Evolutionary conservation across 92 coral and sea anemone species (phyloP), one percentile per base, ranked within the genome.

Genomic region (Paragorgia papillata): DNA sequence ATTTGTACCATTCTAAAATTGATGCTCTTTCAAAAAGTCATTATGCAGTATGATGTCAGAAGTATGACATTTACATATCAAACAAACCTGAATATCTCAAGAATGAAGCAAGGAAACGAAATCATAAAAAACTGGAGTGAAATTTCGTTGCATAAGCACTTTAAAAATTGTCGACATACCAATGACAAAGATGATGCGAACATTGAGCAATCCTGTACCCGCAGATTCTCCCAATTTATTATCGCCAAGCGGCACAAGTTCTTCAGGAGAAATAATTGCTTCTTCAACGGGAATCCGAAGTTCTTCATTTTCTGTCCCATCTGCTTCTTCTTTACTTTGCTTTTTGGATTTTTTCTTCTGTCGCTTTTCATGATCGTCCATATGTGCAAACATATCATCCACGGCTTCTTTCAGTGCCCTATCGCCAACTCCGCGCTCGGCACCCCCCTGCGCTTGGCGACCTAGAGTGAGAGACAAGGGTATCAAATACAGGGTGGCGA

Each of bases 171-270:
- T 22, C 53, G 15, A 80, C 92, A 39, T 44, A 95, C 99, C 99
- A 18, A 95, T 87, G 60, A 95, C 99, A 78, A 95, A 95, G 61
- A 95, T 74, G 68, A 95, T 96, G 49, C 99, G 62, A 17, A 88
- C 97, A 62, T 95, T 87, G 63, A 95, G 66, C 51, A 91, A 75
- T 12, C 92, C 94, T 81, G 89, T 95, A 34, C 92, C 96, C 14
- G 68, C 85, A 25, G 97, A 87, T 63, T 76, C 78, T 19, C 92
- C 89, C 76, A 90, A 85, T 57, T 62, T 82, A 32, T 80, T 75
- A 26, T 89, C 96, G 59, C 88, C 86, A 22, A 95, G 84, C 22
- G 96, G 96, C 0, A 91, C 81, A 39, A 91, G 84, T 73, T 86
- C 91, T 65, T 87, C 87, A 25, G 99, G 84, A 33, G 88, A 75